Evolutionary conservation across 2,113 vertebrate species (phyloP), one percentile per base, ranked within the genome.

Genomic region (Lophotis ruficrista): DNA sequence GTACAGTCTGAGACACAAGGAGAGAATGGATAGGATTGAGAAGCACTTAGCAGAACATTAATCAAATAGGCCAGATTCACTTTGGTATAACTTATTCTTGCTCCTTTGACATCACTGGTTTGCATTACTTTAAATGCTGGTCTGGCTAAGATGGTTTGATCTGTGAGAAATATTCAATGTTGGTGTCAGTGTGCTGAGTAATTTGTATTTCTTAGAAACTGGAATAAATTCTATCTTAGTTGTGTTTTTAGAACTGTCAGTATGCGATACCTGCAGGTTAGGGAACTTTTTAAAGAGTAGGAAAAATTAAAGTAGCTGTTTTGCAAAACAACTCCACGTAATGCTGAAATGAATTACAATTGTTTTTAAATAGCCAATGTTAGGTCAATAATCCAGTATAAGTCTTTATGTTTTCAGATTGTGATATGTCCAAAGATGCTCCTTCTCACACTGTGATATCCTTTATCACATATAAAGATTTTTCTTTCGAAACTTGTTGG

Each of bases 11-110:
- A 95, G 90, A 91, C 24, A 14, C 0, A 2, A 65, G 57, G 62
- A 77, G 35, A 79, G 86, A 88, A 87, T 62, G 78, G 72, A 87
- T 89, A 89, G 85, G 83, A 68, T 27, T 95, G 95, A 93, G 86
- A 68, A 90, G 72, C 92, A 95, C 92, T 96, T 96, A 97, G 86
- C 38, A 78, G 72, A 81, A 64, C 93, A 90, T 92, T 76, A 94
- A 93, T 96, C 92, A 93, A 38, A 38, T 71, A 54, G 81, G 45
- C 73, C 33, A 21, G 62, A 54, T 86, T 89, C 85, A 91, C 41
- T 61, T 89, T 57, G 41, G 6, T 92, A 13, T 90, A 94, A 92
- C 83, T 92, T 87, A 91, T 78, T 92, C 47, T 88, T 75, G 33
- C 33, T 94, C 60, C n/a, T 90, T 89, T 96, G 88, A 93, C 79